Evolutionary conservation across 2,888 invertebrate species (phyloP).

Genomic region (Eubasilissa splendida): DNA sequence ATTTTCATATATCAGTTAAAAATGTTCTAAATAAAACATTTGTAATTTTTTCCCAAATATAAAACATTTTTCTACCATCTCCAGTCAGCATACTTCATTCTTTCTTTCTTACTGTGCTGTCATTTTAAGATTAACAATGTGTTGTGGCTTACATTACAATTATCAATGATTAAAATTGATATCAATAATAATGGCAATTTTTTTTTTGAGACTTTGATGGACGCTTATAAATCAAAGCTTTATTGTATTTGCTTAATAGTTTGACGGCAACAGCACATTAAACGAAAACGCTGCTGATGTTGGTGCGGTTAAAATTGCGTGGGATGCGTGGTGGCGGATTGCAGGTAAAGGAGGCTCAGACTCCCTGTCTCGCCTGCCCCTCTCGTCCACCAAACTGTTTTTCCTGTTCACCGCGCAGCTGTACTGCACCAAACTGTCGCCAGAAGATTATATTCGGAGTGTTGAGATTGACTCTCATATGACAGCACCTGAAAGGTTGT

Average conservation of each 20-base stretch:
- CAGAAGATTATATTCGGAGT: conserved; percentile 69
- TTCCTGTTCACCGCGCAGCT: conserved; percentile 71
- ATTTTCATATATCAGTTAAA: no score
- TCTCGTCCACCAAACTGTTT: conserved; percentile 68
- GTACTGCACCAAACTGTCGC: conserved; percentile 69
- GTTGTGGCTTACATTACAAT: no score
- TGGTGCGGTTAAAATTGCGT: conserved; percentile 68
- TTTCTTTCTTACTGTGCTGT: no score
- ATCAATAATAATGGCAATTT: no score
- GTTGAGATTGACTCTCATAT: conserved; percentile 71
- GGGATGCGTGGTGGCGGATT: conserved; percentile 66
- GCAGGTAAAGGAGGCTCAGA: conserved; percentile 61
- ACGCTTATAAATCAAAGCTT: no score
- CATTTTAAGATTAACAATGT: no score
- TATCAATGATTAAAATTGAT: no score
- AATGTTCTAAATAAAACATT: no score
- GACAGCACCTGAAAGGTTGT: conserved; percentile 70
- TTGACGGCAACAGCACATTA: conserved; percentile 70
- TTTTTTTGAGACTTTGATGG: no score
- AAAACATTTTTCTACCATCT: no score
- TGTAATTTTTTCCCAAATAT: no score
- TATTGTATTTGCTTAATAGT: conserved; percentile 61
- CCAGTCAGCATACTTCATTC: no score
- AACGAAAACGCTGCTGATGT: conserved; percentile 72
- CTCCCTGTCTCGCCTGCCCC: conserved; percentile 67